A percentile compares a stretch with the other conserved stretches of the same genome.
phyloP scores from a whole-genome alignment of 2,888 invertebrate species.

The Platypus cylindrus region DNA sequence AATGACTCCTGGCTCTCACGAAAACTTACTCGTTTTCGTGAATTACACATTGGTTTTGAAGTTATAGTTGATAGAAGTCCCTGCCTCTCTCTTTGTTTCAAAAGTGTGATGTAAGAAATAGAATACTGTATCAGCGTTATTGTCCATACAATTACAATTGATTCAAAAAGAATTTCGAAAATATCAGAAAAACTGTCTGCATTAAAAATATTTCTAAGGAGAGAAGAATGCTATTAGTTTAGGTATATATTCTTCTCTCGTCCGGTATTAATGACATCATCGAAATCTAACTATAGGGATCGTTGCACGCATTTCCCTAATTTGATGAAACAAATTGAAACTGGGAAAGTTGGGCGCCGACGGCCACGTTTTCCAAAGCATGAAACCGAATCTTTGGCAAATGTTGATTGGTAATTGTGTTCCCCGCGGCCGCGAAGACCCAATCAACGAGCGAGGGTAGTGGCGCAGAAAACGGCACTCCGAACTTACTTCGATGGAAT shows the following conservation, averaged over 20 bases:
- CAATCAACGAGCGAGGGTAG: slow-evolving; percentile 35
- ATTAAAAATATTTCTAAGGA: too few species aligned
- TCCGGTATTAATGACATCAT: slow-evolving; percentile 24
- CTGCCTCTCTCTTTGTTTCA: too few species aligned
- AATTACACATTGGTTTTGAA: too few species aligned
- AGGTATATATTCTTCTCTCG: slow-evolving; percentile 16
- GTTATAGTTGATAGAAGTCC: too few species aligned
- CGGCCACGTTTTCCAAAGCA: slow-evolving; percentile 6
- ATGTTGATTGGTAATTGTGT: slow-evolving; percentile 31
- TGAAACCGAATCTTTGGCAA: slow-evolving; percentile 21
- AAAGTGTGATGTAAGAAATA: too few species aligned
- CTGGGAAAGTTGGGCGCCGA: slow-evolving; percentile 7
- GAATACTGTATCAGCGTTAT: too few species aligned
- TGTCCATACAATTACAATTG: too few species aligned
- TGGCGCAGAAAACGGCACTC: slow-evolving; percentile 36
- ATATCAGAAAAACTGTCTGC: too few species aligned
- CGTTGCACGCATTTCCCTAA: slow-evolving; percentile 26
- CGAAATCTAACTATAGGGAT: slow-evolving; percentile 22
- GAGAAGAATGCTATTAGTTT: background rate
- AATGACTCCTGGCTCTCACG: slow-evolving; percentile 33
- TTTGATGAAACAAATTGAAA: slow-evolving; percentile 27
- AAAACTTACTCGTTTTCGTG: too few species aligned
- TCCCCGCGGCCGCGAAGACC: slow-evolving; percentile 30
- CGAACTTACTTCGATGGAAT: slow-evolving; percentile 30
- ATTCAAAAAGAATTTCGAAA: too few species aligned